These are phyloP conservation scores for Drosophila bocki DNA, from an alignment of 1,140 invertebrate genomes.

Conservation along the genomic window DNA sequence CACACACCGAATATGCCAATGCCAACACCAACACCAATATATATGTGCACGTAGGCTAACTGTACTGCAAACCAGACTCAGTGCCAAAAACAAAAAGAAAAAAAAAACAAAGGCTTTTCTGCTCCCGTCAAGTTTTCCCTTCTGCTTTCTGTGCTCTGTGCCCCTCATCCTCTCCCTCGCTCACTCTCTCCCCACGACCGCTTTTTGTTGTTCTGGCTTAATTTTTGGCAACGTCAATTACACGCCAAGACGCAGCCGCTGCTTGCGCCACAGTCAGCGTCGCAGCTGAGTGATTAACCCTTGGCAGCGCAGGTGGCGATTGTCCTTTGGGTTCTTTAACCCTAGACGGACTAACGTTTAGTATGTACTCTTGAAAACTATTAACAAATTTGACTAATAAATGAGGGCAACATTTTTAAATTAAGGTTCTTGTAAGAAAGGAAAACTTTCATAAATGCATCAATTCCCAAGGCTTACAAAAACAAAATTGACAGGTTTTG, in stretches of 20 bases:
- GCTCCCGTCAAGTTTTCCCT: slow-evolving; percentile 26
- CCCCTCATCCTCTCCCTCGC: background rate
- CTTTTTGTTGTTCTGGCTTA: slow-evolving; percentile 31
- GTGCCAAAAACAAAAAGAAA: slow-evolving; percentile 9
- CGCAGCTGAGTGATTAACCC: slow-evolving; percentile 22
- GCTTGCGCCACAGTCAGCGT: slow-evolving; percentile 1
- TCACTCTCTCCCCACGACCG: background rate
- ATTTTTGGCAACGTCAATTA: slow-evolving; percentile 46
- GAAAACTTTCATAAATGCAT: background rate
- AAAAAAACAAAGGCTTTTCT: slow-evolving; percentile 8
- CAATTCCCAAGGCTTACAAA: background rate
- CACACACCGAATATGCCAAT: slow-evolving; percentile 10
- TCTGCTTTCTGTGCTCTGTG: slow-evolving; percentile 27
- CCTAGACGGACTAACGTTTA: background rate
- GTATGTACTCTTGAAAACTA: background rate
- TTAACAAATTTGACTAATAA: background rate
- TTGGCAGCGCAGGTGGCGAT: slow-evolving; percentile 2
- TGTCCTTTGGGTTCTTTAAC: slow-evolving; percentile 4
- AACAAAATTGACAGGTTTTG: background rate
- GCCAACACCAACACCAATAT: slow-evolving; percentile 22
- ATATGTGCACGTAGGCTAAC: slow-evolving; percentile 30
- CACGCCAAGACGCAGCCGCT: slow-evolving; percentile 21
- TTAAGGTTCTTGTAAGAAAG: background rate
- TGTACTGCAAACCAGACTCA: slow-evolving; percentile 29
- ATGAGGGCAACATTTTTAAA: background rate